Conservation (phyloP, 2,113 vertebrate species). For the Corythoichthys intestinalis region DNA sequence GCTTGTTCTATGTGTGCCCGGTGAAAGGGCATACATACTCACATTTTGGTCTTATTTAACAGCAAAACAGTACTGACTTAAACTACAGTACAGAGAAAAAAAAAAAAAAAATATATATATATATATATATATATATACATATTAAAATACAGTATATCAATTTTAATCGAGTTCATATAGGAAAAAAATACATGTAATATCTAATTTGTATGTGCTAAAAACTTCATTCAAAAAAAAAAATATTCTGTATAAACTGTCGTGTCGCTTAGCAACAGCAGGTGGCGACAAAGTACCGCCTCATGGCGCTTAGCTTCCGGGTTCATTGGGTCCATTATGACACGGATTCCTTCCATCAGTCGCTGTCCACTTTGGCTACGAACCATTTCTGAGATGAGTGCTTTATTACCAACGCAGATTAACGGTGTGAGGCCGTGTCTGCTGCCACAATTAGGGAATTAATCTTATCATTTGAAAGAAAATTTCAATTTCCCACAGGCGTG, state of each 20-base stretch:
- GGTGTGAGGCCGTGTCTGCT: constrained; percentile 23
- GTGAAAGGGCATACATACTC: too few relatives aligned
- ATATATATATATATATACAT: too few relatives aligned
- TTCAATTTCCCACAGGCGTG: constrained; percentile 64
- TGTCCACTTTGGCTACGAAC: constrained; percentile 48
- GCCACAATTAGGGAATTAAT: constrained; percentile 64
- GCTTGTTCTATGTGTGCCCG: too few relatives aligned
- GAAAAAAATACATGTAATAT: too few relatives aligned
- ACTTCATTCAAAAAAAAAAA: background rate
- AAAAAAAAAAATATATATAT: too few relatives aligned
- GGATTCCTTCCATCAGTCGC: constrained; percentile 57
- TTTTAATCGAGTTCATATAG: too few relatives aligned
- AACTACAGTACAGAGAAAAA: too few relatives aligned
- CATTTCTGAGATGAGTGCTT: constrained; percentile 28
- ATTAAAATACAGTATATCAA: too few relatives aligned
- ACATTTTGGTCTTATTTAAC: too few relatives aligned
- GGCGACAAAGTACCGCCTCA: constrained; percentile 43
- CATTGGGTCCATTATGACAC: constrained; percentile 62
- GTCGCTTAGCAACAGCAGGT: constrained; percentile 39
- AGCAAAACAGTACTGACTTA: too few relatives aligned
- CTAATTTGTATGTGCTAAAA: background rate
- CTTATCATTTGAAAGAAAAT: constrained; percentile 61
- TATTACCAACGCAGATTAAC: constrained; percentile 49
- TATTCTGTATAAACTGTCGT: background rate
- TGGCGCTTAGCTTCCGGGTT: constrained; percentile 18